Conservation (phyloP, 2,888 invertebrate genomes). For the Masnerella sp. region DNA sequence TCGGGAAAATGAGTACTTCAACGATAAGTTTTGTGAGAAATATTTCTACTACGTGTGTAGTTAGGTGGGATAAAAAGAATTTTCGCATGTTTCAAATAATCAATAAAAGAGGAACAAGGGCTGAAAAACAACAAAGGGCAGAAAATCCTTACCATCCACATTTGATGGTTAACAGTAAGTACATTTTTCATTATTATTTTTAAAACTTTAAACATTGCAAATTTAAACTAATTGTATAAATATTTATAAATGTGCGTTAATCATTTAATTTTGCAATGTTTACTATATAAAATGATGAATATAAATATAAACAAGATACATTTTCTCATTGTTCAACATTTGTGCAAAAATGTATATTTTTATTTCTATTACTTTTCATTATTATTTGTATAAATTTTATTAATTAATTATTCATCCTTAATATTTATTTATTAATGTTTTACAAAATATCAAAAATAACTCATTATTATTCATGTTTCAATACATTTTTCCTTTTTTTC, state of each 20-base stretch:
- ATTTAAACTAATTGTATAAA: background rate
- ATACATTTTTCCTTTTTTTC: conserved; percentile 9
- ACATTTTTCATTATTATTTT: background rate
- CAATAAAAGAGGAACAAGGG: conserved; percentile 86
- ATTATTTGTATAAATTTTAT: no score
- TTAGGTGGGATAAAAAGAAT: no score
- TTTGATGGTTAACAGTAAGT: conserved; percentile 83
- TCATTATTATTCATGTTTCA: background rate
- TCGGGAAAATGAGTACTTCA: no score
- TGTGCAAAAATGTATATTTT: no score
- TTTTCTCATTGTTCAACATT: no score
- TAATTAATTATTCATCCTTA: no score
- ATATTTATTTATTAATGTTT: no score
- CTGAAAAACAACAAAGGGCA: conserved; percentile 82
- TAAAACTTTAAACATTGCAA: background rate
- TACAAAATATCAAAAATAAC: background rate
- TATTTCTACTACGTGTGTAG: no score
- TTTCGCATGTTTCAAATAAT: conserved; percentile 88
- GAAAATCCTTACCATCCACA: conserved; percentile 79
- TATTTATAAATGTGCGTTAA: background rate
- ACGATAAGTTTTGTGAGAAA: no score
- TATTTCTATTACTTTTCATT: no score
- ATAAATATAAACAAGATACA: no score
- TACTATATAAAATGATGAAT: background rate
- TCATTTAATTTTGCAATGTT: background rate